Conservation (phyloP, 1,140 invertebrate genomes). For the Formica exsecta region DNA sequence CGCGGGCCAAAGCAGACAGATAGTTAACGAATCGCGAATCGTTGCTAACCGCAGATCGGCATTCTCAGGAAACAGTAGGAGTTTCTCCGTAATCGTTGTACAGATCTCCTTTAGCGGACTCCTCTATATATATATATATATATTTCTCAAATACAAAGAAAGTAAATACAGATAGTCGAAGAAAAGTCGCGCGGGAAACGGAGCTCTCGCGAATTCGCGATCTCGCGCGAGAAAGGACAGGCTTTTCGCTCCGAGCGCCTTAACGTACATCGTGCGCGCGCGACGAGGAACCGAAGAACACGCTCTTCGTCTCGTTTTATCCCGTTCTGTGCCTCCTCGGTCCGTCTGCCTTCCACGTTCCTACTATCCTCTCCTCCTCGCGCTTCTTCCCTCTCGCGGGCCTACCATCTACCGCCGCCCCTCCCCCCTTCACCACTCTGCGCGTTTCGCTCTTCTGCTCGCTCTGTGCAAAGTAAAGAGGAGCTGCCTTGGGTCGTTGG, state of each 20-base stretch:
- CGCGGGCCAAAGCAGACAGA: not conserved
- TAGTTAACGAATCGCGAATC: not conserved
- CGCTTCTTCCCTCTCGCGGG: conserved; percentile 54
- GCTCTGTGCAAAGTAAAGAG: conserved; percentile 86
- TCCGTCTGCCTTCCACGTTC: conserved; percentile 30
- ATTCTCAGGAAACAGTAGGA: conserved; percentile 16
- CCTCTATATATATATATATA: not conserved
- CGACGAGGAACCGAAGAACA: conserved; percentile 76
- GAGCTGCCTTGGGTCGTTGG: conserved; percentile 85
- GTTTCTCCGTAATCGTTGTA: conserved; percentile 13
- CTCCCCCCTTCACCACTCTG: not conserved
- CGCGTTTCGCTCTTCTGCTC: conserved; percentile 66
- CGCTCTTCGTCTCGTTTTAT: conserved; percentile 63
- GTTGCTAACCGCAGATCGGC: conserved; percentile 7
- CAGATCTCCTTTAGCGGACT: not conserved
- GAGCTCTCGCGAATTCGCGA: conserved; percentile 55
- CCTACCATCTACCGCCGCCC: conserved; percentile 41
- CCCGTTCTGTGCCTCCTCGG: conserved; percentile 37
- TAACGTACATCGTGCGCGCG: conserved; percentile 73
- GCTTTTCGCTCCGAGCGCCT: conserved; percentile 76
- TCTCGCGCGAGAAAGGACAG: conserved; percentile 40
- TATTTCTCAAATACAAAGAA: not conserved
- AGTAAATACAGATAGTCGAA: conserved; percentile 31
- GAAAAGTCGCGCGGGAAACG: conserved; percentile 44
- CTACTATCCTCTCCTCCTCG: conserved; percentile 37